Base-by-base conservation (phyloP, 1,140 invertebrate species). In the Glossosoma conforme region DNA sequence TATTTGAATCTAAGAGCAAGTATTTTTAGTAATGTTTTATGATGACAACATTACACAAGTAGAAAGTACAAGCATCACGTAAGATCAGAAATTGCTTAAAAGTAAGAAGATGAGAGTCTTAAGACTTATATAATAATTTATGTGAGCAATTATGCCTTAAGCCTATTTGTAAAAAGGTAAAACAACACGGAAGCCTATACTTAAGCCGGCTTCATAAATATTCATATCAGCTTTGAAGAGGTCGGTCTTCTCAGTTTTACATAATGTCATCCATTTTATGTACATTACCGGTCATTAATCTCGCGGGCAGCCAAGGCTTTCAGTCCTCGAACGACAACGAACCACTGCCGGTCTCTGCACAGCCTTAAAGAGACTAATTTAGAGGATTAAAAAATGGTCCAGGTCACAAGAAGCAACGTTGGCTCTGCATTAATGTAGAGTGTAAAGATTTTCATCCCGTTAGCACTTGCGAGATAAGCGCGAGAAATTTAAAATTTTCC, bases 241-340 rank as follows among this genome's bases (percentile, higher is more conserved):
- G 54, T 24, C 38, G 42, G 54, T 42, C 40, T 44, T 56, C 50
- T 57, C 55, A 52, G 55, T 57, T 57, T 57, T 57, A 57, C 55
- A 57, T 57, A 57, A 57, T 57, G 55, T 50, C 50, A 52, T 49
- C 55, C 45, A 53, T 57, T 57, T 57, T 57, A 57, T 57, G 50
- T 50, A 57, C 55, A 57, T 57, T 57, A 57, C 55, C 42, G 48
- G 49, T 33, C 55, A 57, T 57, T 57, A 52, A 53, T 57, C 55
- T 50, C 32, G 43, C 43, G 43, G 36, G 8, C 43, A 45, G 15
- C 32, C 32, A n/a, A 11, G 3, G 32, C n/a, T 15, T 4, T 33
- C 32, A 15, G 15, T 33, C 32, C 3, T 3, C 32, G 11, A 15
- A 11, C 3, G n/a, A 33, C 32, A 33, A 33, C 22, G 18, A 43